A percentile compares a stretch with the other conserved stretches of the same genome.
These are phyloP conservation scores for Toxonevra muliebris DNA, from an alignment of 2,888 invertebrate species.

Conservation along the genomic window DNA sequence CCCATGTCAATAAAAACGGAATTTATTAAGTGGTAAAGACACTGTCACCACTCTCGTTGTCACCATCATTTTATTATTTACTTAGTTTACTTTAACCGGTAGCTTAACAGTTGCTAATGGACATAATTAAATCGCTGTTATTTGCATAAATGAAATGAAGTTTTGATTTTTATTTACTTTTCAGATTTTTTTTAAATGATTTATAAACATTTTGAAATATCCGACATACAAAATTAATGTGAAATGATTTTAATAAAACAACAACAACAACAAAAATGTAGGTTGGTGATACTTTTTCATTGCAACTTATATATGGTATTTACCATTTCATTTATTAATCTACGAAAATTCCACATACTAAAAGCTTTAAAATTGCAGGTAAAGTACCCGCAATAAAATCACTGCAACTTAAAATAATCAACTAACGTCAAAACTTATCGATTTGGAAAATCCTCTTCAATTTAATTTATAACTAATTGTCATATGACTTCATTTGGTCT, in stretches of 20 bases:
- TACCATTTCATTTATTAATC: too few species aligned
- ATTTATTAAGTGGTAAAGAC: conserved; percentile 20
- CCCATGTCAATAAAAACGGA: conserved; percentile 32
- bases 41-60: conserved; percentile 32
- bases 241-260: too few species aligned
- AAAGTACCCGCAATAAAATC: too few species aligned
- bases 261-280: too few species aligned
- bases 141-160: conserved; percentile 52
- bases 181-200: conserved; percentile 34
- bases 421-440: background rate
- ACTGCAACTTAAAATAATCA: too few species aligned
- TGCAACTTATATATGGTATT: too few species aligned
- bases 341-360: too few species aligned
- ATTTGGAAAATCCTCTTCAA: conserved; percentile 11
- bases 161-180: conserved; percentile 30
- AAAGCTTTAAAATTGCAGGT: too few species aligned
- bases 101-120: conserved; percentile 60
- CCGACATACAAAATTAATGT: too few species aligned
- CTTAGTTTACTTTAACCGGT: conserved; percentile 47
- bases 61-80: background rate
- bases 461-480: conserved; percentile 56
- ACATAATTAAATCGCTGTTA: conserved; percentile 53
- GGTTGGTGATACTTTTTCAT: too few species aligned
- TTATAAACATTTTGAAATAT: conserved; percentile 20
- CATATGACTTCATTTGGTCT: conserved; percentile 49